Conservation (phyloP, 2,888 invertebrate species). For the Lapara coniferarum region DNA sequence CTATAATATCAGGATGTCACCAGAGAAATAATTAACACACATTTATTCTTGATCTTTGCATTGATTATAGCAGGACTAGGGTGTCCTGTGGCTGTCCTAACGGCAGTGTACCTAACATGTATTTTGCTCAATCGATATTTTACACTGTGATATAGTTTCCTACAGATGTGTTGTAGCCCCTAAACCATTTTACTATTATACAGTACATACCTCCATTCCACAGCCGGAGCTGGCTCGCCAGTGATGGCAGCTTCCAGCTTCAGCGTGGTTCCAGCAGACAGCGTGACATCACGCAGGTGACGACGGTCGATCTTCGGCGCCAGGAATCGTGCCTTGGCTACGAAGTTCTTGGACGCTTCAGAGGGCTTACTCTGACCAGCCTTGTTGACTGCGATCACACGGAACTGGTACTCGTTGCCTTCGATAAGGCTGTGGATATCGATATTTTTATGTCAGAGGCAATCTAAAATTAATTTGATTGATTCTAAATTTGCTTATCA, state of each 20-base stretch:
- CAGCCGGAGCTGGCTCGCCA: slow-evolving; percentile 97
- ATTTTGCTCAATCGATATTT: no score
- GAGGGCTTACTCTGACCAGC: slow-evolving; percentile 97
- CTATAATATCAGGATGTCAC: no score
- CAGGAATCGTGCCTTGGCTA: slow-evolving; percentile 93
- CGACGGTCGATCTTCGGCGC: slow-evolving; percentile 98
- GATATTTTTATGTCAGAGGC: neutral
- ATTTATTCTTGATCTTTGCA: neutral
- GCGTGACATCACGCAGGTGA: slow-evolving; percentile 93
- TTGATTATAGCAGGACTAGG: no score
- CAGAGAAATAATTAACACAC: neutral
- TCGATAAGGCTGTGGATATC: slow-evolving; percentile 86
- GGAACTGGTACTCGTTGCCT: slow-evolving; percentile 98
- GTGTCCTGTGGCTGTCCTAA: no score
- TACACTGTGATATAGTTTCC: no score
- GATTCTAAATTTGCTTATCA: neutral
- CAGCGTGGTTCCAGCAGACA: slow-evolving; percentile 96
- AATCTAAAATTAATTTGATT: neutral
- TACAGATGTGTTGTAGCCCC: no score
- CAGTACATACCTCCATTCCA: slow-evolving; percentile 88
- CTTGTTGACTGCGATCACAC: slow-evolving; percentile 97
- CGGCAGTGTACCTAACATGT: no score
- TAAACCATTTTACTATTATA: no score
- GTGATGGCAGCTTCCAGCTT: slow-evolving; percentile 96
- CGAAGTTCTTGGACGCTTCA: slow-evolving; percentile 92